Evolutionary conservation across 2,797 vertebrate species (phyloP), one percentile per base, ranked within the genome.

Genomic region (Neosalanx taihuensis): DNA sequence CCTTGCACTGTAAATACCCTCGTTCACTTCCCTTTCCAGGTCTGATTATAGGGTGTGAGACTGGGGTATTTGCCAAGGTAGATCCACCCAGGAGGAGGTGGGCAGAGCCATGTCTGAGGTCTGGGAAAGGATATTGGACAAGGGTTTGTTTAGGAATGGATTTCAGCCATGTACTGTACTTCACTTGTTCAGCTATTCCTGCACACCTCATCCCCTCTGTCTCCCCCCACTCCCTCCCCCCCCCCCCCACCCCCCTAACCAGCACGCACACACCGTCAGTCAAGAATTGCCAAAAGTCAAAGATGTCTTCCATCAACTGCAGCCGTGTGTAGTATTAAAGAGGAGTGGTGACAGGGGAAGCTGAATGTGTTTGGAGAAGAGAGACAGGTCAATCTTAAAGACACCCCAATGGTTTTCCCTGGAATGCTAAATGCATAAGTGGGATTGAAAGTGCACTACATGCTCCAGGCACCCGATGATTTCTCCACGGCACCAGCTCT

Each of bases 351-450:
- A 26, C 23, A 26, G 23, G 23, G 23, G 23, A 26, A 26, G 23
- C 23, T 26, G 23, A 26, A 26, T 26, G 23, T 26, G 23, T 26
- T 26, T 26, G 23, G 23, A 26, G 23, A 26, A 17, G 61, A 64
- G 61, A 17, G 61, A 53, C 17, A 7, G 46, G 10, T 49, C 35
- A 30, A 13, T 33, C 1, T 23, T 37, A 56, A 31, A 59, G 67
- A 31, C 3, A 26, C 15, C 31, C 31, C 37, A 69, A 59, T n/a
- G 18, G 12, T 58, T 33, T 31, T 20, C 3, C 41, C 18, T 59
- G 63, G 41, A 57, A 67, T 56, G 64, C 35, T 61, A 26, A 46
- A 31, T 4, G 51, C 18, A 23, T 67, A 69, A 59, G 12, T 30
- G n/a, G n/a, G 61, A 12, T 51, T 71, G 2, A 15, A 15, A 9